Conservation (phyloP, 2,797 vertebrate species). For the Scomberomorus guttatus region DNA sequence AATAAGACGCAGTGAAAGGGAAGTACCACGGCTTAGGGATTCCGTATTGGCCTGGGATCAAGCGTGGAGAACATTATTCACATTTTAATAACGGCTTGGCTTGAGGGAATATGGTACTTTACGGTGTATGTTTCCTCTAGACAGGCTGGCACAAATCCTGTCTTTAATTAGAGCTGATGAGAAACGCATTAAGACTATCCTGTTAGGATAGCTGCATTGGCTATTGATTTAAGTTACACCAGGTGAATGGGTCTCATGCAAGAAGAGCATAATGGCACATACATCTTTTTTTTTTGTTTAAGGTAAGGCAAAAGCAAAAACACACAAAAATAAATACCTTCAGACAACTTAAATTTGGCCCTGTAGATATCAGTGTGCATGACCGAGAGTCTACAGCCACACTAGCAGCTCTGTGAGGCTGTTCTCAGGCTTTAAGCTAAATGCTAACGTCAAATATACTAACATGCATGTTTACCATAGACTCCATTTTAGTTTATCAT, state of each 20-base stretch:
- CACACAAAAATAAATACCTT: neutral
- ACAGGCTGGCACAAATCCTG: constrained; percentile 42
- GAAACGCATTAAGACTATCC: constrained; percentile 30
- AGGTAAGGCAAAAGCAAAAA: neutral
- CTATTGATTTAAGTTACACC: constrained; percentile 15
- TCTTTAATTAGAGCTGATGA: constrained; percentile 57
- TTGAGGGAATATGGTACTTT: constrained; percentile 39
- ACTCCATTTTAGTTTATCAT: too few relatives aligned
- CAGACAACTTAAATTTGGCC: neutral
- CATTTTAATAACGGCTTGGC: constrained; percentile 53
- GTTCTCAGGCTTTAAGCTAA: too few relatives aligned
- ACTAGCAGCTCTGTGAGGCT: too few relatives aligned
- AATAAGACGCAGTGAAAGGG: constrained; percentile 92
- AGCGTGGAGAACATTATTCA: constrained; percentile 48
- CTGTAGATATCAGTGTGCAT: too few relatives aligned
- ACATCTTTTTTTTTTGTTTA: neutral
- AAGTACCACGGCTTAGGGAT: constrained; percentile 97
- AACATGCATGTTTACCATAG: too few relatives aligned
- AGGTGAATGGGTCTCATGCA: neutral
- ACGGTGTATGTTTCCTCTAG: constrained; percentile 33
- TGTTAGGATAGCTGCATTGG: constrained; percentile 8
- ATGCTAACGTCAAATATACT: too few relatives aligned
- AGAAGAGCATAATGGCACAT: neutral
- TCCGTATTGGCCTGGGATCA: constrained; percentile 93
- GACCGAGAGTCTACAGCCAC: too few relatives aligned